Evolutionary conservation across 2,888 invertebrate genomes (phyloP).

Genomic region (Nomada goodeniana): DNA sequence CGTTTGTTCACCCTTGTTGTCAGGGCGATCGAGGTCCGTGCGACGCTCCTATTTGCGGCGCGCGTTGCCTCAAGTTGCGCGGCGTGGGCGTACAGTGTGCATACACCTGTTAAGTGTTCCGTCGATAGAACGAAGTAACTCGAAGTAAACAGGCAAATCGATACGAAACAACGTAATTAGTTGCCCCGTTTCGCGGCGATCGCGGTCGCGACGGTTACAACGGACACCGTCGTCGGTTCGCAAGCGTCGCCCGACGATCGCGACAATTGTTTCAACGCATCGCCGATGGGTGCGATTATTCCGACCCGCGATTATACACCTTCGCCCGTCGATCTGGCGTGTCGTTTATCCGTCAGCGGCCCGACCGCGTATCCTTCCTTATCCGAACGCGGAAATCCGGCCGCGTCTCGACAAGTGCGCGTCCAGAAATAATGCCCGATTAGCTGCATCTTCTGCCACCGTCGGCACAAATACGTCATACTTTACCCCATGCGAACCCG

Average conservation of each 20-base stretch:
- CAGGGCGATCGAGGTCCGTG: background rate
- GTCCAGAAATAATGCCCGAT: conserved; percentile 38
- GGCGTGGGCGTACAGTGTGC: too few species aligned
- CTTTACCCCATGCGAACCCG: conserved; percentile 31
- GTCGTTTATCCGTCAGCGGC: conserved; percentile 20
- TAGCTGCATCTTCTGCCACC: conserved; percentile 38
- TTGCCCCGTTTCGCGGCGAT: background rate
- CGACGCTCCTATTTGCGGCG: too few species aligned
- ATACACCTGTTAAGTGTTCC: too few species aligned
- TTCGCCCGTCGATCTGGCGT: conserved; percentile 10
- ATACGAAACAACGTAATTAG: conserved; percentile 6
- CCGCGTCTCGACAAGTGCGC: conserved; percentile 3
- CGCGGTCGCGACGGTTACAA: too few species aligned
- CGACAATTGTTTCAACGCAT: background rate
- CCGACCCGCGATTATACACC: conserved; percentile 20
- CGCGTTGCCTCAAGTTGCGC: too few species aligned
- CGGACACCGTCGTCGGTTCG: background rate
- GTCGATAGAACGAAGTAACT: background rate
- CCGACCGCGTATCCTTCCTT: conserved; percentile 11
- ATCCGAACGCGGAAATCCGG: conserved; percentile 24
- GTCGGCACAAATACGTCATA: conserved; percentile 50
- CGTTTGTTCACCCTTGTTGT: conserved; percentile 49
- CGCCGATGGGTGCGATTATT: conserved; percentile 10
- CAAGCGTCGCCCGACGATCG: background rate
- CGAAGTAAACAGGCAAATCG: background rate